Percentiles rank a stretch among this genome's conserved stretches.
These are phyloP conservation scores for Lordiphosa collinella DNA, from an alignment of 1,140 invertebrate genomes.

Conservation along the genomic window DNA sequence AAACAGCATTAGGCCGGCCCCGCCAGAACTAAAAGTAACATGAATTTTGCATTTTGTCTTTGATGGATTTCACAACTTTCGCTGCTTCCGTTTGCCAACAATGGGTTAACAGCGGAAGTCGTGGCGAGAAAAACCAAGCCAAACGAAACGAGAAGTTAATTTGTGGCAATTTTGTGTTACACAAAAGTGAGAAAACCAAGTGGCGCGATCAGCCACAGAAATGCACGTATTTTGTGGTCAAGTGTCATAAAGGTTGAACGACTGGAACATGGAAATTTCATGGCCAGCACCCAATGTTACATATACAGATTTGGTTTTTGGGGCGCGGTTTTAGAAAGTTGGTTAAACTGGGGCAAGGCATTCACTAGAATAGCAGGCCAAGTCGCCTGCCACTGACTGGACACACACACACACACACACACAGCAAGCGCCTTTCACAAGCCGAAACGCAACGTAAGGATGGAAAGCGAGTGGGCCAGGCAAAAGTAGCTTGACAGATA, in stretches of 20 bases:
- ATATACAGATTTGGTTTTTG: constrained; percentile 12
- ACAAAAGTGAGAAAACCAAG: constrained; percentile 39
- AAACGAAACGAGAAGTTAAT: constrained; percentile 67
- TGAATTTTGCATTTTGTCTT: constrained; percentile 58
- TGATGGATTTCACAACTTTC: constrained; percentile 69
- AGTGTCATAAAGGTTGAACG: constrained; percentile 57
- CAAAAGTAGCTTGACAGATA: constrained; percentile 4
- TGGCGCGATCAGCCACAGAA: constrained; percentile 28
- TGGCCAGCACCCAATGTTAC: constrained; percentile 21
- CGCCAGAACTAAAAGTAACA: constrained; percentile 18
- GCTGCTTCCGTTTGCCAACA: constrained; percentile 65
- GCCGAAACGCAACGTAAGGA: background rate
- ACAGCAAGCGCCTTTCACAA: constrained; percentile 41
- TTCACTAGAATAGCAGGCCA: constrained; percentile 56
- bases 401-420: constrained; percentile 39
- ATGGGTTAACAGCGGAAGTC: constrained; percentile 66
- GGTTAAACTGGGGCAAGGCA: constrained; percentile 69
- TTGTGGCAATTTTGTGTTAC: constrained; percentile 58
- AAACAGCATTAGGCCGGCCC: constrained; percentile 66
- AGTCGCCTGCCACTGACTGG: constrained; percentile 17
- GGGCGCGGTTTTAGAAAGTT: constrained; percentile 69
- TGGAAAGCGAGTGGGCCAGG: background rate
- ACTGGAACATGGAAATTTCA: constrained; percentile 52
- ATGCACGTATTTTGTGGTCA: constrained; percentile 63
- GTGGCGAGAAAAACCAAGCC: constrained; percentile 35